Percentiles rank a stretch among this genome's conserved stretches.
These are phyloP conservation scores for Ochropacha duplaris DNA, from an alignment of 2,888 invertebrate species.

Conservation along the genomic window DNA sequence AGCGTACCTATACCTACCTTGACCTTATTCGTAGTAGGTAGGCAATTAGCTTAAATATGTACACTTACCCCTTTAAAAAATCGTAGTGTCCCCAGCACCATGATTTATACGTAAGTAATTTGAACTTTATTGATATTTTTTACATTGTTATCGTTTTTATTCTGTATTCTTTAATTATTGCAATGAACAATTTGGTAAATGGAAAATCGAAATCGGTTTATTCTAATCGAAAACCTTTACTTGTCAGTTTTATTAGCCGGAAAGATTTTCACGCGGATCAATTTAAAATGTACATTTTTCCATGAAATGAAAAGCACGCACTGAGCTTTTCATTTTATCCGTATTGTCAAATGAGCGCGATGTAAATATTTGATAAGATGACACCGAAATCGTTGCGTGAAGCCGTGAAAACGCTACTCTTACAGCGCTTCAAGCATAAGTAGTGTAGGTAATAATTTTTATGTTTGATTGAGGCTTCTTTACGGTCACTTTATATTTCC, in stretches of 20 bases:
- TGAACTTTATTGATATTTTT: conserved; percentile 8
- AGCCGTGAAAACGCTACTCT: conserved; percentile 15
- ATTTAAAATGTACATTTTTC: conserved; percentile 16
- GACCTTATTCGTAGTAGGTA: too few species aligned
- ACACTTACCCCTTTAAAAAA: conserved; percentile 43
- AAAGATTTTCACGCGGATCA: conserved; percentile 36
- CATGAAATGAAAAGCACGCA: not conserved
- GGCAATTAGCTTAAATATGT: not conserved
- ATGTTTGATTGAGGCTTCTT: too few species aligned
- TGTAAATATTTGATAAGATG: conserved; percentile 58
- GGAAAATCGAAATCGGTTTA: conserved; percentile 36
- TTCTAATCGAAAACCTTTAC: conserved; percentile 42
- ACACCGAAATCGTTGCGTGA: conserved; percentile 16
- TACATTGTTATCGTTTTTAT: conserved; percentile 23
- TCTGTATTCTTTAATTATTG: conserved; percentile 25
- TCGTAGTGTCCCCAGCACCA: conserved; percentile 40
- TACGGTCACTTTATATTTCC: too few species aligned
- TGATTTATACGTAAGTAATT: conserved; percentile 19
- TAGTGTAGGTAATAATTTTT: too few species aligned
- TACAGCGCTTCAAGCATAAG: conserved; percentile 22
- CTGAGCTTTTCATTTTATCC: conserved; percentile 33
- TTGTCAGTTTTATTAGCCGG: conserved; percentile 46
- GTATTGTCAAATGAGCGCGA: conserved; percentile 39
- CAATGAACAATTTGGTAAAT: too few species aligned
- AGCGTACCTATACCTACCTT: too few species aligned